A percentile compares a stretch with the other conserved stretches of the same genome.
Conservation (phyloP, 1,140 invertebrate species). For the Stenopsyche tienmushanensis region DNA sequence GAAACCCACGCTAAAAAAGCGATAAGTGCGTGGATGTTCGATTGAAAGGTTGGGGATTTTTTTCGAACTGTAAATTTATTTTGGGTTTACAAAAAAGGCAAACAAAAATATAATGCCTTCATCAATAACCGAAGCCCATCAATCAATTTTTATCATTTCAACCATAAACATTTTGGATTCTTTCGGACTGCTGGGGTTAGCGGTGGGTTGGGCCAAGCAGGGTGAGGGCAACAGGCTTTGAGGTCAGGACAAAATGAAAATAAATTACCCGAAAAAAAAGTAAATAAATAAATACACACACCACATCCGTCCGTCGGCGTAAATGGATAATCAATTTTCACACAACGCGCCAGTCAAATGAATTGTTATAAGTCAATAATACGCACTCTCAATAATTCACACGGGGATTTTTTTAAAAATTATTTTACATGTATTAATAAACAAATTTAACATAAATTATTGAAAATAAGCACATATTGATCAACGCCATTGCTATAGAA, state of each 20-base stretch:
- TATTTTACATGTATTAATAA: too few species aligned
- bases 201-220: neutral
- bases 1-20: too few species aligned
- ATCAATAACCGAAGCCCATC: constrained; percentile 38
- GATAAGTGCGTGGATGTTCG: too few species aligned
- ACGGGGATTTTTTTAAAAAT: too few species aligned
- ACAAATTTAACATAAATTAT: too few species aligned
- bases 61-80: neutral
- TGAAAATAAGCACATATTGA: too few species aligned
- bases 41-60: too few species aligned
- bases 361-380: too few species aligned
- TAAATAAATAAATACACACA: constrained; percentile 22
- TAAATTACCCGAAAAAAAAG: constrained; percentile 27
- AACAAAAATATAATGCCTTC: constrained; percentile 35
- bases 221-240: constrained; percentile 19
- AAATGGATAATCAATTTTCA: constrained; percentile 27
- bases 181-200: neutral
- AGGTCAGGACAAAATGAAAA: constrained; percentile 37
- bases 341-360: too few species aligned
- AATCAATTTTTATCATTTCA: constrained; percentile 40
- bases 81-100: neutral
- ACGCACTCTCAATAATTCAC: too few species aligned
- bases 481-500: too few species aligned
- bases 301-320: constrained; percentile 10
- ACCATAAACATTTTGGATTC: constrained; percentile 34